phyloP scores from a whole-genome alignment of 2,113 vertebrate genomes.

The Entomyzon cyanotis region DNA sequence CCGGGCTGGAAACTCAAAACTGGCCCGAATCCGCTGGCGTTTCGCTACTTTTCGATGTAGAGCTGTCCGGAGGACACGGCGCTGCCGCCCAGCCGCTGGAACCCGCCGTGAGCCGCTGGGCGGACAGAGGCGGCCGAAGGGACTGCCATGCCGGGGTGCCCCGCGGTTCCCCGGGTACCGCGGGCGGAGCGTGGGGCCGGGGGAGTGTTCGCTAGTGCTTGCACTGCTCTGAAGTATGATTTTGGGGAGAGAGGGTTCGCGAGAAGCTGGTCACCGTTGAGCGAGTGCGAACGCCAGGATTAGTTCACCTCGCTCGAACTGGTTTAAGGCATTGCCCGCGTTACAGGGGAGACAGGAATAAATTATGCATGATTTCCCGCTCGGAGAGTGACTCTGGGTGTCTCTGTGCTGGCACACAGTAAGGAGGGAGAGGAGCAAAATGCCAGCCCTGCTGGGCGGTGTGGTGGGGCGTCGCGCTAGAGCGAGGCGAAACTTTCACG shows the following conservation, averaged over 20 bases:
- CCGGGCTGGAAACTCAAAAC: not conserved
- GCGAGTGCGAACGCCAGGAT: not conserved
- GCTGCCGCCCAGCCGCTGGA: too few species aligned
- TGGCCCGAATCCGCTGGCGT: not conserved
- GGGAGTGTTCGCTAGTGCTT: accelerated
- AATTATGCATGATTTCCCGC: not conserved
- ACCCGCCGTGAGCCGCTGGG: not conserved
- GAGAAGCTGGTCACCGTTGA: not conserved
- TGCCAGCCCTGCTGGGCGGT: not conserved
- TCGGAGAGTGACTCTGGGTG: not conserved
- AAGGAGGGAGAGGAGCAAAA: not conserved
- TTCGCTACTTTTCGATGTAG: not conserved
- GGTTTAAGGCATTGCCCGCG: not conserved
- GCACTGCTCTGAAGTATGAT: not conserved
- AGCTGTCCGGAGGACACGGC: not conserved
- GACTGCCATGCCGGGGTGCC: not conserved
- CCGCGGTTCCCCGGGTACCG: too few species aligned
- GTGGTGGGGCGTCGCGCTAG: not conserved
- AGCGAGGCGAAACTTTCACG: not conserved
- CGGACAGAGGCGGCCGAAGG: not conserved
- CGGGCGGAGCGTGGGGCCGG: too few species aligned
- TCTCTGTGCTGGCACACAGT: not conserved
- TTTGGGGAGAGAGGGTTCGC: not conserved
- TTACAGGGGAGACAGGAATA: not conserved
- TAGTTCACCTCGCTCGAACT: not conserved